phyloP scores from a whole-genome alignment of 2,888 invertebrate genomes.

The Suillia variegata region DNA sequence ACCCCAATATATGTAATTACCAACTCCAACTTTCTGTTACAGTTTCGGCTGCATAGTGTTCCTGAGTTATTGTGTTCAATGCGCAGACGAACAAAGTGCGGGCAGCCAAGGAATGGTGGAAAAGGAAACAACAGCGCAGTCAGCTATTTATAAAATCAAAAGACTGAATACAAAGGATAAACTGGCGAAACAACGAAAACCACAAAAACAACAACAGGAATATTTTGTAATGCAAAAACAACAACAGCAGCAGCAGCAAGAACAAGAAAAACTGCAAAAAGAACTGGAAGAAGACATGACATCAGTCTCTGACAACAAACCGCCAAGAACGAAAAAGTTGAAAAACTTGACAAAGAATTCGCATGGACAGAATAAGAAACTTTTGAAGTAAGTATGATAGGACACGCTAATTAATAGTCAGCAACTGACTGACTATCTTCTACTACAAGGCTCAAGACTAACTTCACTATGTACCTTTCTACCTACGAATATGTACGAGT shows the following conservation, averaged over 20 bases:
- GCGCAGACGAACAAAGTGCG: slow-evolving; percentile 29
- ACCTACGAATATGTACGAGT: no score
- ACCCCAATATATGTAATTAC: neutral
- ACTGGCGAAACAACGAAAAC: slow-evolving; percentile 20
- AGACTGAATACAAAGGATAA: slow-evolving; percentile 40
- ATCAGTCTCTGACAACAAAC: slow-evolving; percentile 8
- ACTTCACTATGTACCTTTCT: no score
- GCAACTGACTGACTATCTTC: slow-evolving; percentile 34
- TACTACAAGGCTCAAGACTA: slow-evolving; percentile 41
- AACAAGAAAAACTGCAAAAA: slow-evolving; percentile 24
- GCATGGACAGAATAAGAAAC: slow-evolving; percentile 55
- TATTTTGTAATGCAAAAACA: no score
- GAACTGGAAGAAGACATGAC: neutral
- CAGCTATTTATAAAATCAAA: slow-evolving; percentile 46
- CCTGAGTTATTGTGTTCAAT: slow-evolving; percentile 30
- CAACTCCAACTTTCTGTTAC: no score
- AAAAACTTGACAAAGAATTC: slow-evolving; percentile 43
- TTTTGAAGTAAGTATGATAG: slow-evolving; percentile 50
- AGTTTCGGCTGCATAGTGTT: slow-evolving; percentile 49
- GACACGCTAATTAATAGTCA: slow-evolving; percentile 1
- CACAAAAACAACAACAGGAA: slow-evolving; percentile 23
- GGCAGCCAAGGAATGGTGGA: slow-evolving; percentile 23
- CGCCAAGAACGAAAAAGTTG: slow-evolving; percentile 37
- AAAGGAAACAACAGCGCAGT: slow-evolving; percentile 35
- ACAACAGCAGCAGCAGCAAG: slow-evolving; percentile 18